Base-by-base conservation (phyloP, 2,888 invertebrate genomes). In the Sinotaia quadrata region DNA sequence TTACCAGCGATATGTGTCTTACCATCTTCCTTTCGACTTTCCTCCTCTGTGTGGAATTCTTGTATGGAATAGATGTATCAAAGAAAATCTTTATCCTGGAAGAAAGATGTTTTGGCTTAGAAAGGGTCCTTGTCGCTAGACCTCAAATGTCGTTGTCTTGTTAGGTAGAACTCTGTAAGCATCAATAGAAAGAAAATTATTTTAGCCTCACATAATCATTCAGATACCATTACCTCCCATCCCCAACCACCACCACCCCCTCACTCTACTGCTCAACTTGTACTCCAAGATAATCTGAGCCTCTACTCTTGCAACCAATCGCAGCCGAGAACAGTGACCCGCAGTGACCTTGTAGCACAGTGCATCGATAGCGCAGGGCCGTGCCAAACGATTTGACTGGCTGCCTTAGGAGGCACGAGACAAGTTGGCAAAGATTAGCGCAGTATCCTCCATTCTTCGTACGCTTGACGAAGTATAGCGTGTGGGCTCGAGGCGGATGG, bases 141-240 rank as follows among this genome's bases (percentile, higher is more conserved):
- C n/a, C n/a, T n/a, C n/a, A n/a, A n/a, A 65, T 65, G 65, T 65
- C 56, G 34, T 41, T 29, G 24, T 7, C 56, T 29, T n/a, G 65
- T 65, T 65, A 65, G 54, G 54, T 65, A 65, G 65, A 51, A 41
- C 65, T 56, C 61, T 63, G 72, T 69, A 72, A 72, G 69, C 72
- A 69, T 69, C 69, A 69, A 69, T 67, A 67, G 41, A 69, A 67
- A 44, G 61, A 65, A 72, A 72, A 72, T 72, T 69, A 72, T 67
- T 72, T 69, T 67, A 67, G 69, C 69, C 69, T 69, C 56, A 59
- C 69, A 69, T 69, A 72, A 72, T 67, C 69, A 72, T 72, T 72
- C 65, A 65, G 52, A 65, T 36, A 56, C 34, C 56, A n/a, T 3
- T n/a, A n/a, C 3, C 12, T n/a, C 41, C 37, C 44, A 27, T 10